Evolutionary conservation across 2,797 vertebrate species (phyloP).

Genomic region (Mus spretus): DNA sequence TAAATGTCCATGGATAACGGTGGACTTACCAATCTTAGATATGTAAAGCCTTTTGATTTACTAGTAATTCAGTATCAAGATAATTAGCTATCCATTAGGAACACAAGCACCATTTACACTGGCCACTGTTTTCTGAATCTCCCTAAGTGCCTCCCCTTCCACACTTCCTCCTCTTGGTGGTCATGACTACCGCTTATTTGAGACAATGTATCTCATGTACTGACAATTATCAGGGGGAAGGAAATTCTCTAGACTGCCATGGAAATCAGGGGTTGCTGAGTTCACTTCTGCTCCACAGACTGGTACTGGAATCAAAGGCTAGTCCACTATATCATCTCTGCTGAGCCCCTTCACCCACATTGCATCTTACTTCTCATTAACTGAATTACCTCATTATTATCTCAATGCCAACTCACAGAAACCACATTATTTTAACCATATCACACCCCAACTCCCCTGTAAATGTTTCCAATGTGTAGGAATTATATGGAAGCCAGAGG

Average conservation of each 20-base stretch:
- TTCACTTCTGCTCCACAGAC: neutral
- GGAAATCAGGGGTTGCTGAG: neutral
- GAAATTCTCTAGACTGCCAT: neutral
- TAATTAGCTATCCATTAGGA: constrained; percentile 76
- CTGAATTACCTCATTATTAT: constrained; percentile 63
- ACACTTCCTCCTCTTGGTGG: neutral
- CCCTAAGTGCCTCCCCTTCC: neutral
- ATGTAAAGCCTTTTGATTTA: constrained; percentile 75
- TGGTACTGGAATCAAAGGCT: neutral
- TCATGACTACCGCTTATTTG: neutral
- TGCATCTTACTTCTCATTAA: constrained; percentile 66
- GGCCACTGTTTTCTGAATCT: constrained; percentile 41
- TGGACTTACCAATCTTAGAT: constrained; percentile 76
- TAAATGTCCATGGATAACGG: constrained; percentile 46
- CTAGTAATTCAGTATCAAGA: constrained; percentile 74
- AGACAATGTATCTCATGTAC: neutral
- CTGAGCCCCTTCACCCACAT: constrained; percentile 40
- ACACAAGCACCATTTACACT: constrained; percentile 68
- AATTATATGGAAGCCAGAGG: neutral
- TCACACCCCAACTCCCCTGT: neutral
- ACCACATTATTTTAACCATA: neutral
- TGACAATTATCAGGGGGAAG: neutral
- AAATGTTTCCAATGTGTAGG: neutral
- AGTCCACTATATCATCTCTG: neutral
- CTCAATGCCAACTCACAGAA: constrained; percentile 10